Percentiles rank a stretch among this genome's conserved stretches.
Evolutionary conservation across 2,113 vertebrate genomes (phyloP).

Genomic region (Sus scrofa): T2T-Sscrofa CM000813.6:144014501-144015000

Average conservation of each 20-base stretch:
- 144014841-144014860: neutral
- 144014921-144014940: no score
- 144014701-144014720: neutral
- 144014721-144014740: neutral
- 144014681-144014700: neutral
- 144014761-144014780: neutral
- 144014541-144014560: no score
- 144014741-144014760: neutral
- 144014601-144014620: neutral
- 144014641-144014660: neutral
- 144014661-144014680: neutral
- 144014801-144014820: neutral
- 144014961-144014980: no score
- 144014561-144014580: neutral
- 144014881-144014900: no score
- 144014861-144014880: no score
- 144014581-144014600: neutral
- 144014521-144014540: no score
- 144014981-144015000: no score
- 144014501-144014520: no score
- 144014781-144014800: neutral
- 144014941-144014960: no score
- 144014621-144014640: constrained; percentile 2
- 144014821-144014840: constrained; percentile 16
- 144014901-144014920: no score